A percentile compares a stretch with the other conserved stretches of the same genome.
Evolutionary conservation across 2,797 vertebrate species (phyloP).

Genomic region (Sebastes minor): DNA sequence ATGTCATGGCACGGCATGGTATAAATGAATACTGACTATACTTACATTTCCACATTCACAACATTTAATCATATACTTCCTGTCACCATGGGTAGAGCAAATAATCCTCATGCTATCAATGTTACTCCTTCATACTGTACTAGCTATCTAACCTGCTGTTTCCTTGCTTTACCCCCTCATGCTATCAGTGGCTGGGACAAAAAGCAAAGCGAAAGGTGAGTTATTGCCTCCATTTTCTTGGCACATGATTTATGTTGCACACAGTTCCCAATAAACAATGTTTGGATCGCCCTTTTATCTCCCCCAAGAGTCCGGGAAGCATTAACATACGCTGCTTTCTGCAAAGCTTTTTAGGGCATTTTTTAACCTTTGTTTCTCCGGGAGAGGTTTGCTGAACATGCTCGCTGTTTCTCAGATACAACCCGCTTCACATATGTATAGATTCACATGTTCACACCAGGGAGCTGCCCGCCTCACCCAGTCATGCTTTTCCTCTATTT

Average conservation of each 20-base stretch:
- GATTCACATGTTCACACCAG: slow-evolving; percentile 51
- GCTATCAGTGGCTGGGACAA: slow-evolving; percentile 93
- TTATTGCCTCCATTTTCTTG: slow-evolving; percentile 83
- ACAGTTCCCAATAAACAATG: slow-evolving; percentile 80
- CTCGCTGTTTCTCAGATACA: slow-evolving; percentile 20
- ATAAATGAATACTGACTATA: neutral
- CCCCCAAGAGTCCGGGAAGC: slow-evolving; percentile 61
- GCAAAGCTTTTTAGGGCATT: slow-evolving; percentile 42
- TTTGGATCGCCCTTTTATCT: slow-evolving; percentile 76
- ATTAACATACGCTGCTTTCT: slow-evolving; percentile 76
- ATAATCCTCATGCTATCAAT: slow-evolving; percentile 53
- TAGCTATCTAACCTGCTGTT: slow-evolving; percentile 85
- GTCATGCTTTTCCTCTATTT: slow-evolving; percentile 47
- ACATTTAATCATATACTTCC: slow-evolving; percentile 16
- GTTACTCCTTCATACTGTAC: slow-evolving; percentile 30
- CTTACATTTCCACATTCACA: slow-evolving; percentile 15
- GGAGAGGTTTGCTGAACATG: slow-evolving; percentile 30
- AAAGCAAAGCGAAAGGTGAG: slow-evolving; percentile 98
- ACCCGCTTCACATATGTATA: slow-evolving; percentile 57
- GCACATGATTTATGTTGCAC: slow-evolving; percentile 82
- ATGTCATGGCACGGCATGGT: neutral
- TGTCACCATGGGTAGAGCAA: slow-evolving; percentile 26
- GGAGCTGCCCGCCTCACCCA: slow-evolving; percentile 44
- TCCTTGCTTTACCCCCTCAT: slow-evolving; percentile 83
- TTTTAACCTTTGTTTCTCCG: slow-evolving; percentile 36